Base-by-base conservation (phyloP, 2,888 invertebrate species). In the Copidosoma aretas region DNA sequence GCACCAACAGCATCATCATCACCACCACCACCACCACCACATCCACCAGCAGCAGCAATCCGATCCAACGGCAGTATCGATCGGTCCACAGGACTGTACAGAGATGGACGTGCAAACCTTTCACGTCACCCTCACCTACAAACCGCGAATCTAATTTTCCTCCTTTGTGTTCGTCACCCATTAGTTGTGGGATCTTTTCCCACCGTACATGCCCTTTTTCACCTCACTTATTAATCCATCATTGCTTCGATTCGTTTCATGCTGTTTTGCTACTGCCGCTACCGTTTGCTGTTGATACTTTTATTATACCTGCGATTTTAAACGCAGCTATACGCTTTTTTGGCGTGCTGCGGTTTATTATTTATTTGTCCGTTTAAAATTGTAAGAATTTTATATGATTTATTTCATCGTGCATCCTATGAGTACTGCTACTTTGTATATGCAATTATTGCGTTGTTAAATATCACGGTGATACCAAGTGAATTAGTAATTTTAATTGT, bases 21-120 rank as follows among this genome's bases (percentile, higher is more conserved):
- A 17, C 39, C n/a, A n/a, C n/a, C 43, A 12, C 3, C 43, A 14
- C 8, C 43, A 46, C 3, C 43, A 46, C 3, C 43, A 46, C 3
- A 4, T 8, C 14, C n/a, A 25, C 56, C 21, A 41, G 60, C 41
- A 17, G n/a, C n/a, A 25, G n/a, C 14, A 17, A 17, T n/a, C 72
- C 17, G 73, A 67, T 25, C n/a, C n/a, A n/a, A 70, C 73, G 14
- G 77, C 79, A 21, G 67, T 74, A 22, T 52, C 77, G 1, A 77
- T 81, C 59, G 79, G 80, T 39, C 80, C 80, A 52, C 82, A 85
- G 65, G 86, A 86, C 75, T 85, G 85, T 74, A 85, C 86, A 22
- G 86, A 86, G 78, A 84, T 85, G 77, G 85, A 86, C 76, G 83
- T 85, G 72, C 86, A 86, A 76, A 86, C 84, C 46, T 84, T 85